Base-by-base conservation (phyloP, 2,888 invertebrate species). In the Erpobdella octoculata region DNA sequence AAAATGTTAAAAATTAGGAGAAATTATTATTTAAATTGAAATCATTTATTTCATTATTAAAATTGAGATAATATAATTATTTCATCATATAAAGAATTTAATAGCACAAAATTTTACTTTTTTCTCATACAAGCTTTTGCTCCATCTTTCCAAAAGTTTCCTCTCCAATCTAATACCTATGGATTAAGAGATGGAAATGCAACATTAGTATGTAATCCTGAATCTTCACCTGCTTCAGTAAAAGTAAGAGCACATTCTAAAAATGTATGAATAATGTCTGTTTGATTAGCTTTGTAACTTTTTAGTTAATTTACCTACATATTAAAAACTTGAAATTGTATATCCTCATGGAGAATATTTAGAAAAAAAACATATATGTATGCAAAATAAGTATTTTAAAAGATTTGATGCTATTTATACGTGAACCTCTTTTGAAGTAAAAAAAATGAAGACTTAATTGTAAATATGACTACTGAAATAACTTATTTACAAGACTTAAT, bases 181-280 rank as follows among this genome's bases (percentile, higher is more conserved):
- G 94, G 93, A 0, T 92, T 92, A 0, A 90, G 92, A 81, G 89
- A 90, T 76, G 92, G 93, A 18, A 94, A 93, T 82, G 90, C 91
- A 0, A 93, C 94, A 0, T 89, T 96, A 70, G 87, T 88, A 71
- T 96, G 95, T 81, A 89, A 90, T 80, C 95, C 95, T 0, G 95
- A 96, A 84, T 94, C 94, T 18, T 93, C 95, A 0, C 95, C 96
- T 0, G 87, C 48, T 15, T 69, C 77, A 9, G 59, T n/a, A 8
- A 73, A 73, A 33, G 69, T 69, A 2, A 1, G 53, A 25, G 8
- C 1, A 6, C 6, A 25, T 53, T 46, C n/a, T n/a, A n/a, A 21
- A 21, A 46, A n/a, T 46, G 18, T n/a, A 5, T 46, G 46, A 46
- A 46, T 3, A 46, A 18, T 46, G 18, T 46, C 21, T 46, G 46